Evolutionary conservation across 1,140 invertebrate genomes (phyloP), one percentile per base, ranked within the genome.

Genomic region (Hyposmocoma kahamanoa): DNA sequence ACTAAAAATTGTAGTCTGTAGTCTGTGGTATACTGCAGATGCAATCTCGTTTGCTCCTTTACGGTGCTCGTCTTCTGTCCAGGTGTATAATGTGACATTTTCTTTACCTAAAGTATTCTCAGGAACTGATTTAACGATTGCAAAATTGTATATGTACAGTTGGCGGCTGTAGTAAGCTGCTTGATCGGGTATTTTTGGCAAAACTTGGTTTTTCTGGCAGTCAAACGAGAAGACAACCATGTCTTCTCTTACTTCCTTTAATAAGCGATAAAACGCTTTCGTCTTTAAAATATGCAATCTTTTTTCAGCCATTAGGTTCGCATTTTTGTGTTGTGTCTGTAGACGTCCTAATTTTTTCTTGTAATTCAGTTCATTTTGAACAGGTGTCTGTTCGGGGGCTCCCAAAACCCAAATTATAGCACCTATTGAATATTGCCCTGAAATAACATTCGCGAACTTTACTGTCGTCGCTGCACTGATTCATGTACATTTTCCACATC

Each of bases 31-130:
- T 10, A 79, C 54, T 22, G 63, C 59, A 8, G 59, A 61, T 18
- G 51, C 30, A 34, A 78, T 68, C 56, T 67, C 58, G 57, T 67
- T 75, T 1, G 59, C 51, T 22, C 64, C 62, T 61, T 74, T 74
- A 2, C 30, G 34, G 42, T 42, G 53, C 34, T 62, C 42, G 20
- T 52, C 47, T 54, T 82, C 75, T 9, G 36, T 57, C 72, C 72
- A 78, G 20, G 18, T 46, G 49, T 75, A 79, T 22, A 53, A 57
- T 11, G 42, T 53, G 15, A 57, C 47, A 34, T 56, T 56, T 17
- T 63, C 49, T 41, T 43, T 42, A 22, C 19, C 15, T 36, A 59
- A n/a, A n/a, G 22, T 44, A 24, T 56, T 50, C 21, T n/a, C 36
- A 11, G 15, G 36, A 1, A 47, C 44, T 19, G 44, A 47, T 13